Evolutionary conservation across 2,113 vertebrate species (phyloP).

Genomic region (Cephalopterus ornatus): DNA sequence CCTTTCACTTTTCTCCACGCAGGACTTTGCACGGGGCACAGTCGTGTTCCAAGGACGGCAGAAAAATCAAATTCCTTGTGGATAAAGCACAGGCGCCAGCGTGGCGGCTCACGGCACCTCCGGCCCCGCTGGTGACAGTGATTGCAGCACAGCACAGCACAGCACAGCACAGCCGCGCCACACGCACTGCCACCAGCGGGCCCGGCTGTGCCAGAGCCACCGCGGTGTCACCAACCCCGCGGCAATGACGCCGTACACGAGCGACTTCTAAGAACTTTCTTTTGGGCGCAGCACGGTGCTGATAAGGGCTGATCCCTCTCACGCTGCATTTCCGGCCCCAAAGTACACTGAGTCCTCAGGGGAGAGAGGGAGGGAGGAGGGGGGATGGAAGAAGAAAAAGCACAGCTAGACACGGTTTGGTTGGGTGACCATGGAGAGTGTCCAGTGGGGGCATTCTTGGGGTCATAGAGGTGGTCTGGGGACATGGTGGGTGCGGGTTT

Average conservation of each 20-base stretch:
- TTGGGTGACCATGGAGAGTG: not conserved
- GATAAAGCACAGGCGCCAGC: fast-evolving
- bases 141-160: not conserved
- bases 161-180: not conserved
- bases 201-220: not conserved
- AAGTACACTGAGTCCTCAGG: not conserved
- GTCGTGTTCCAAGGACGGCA: not conserved
- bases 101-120: fast-evolving
- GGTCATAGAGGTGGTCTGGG: fast-evolving
- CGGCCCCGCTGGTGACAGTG: not conserved
- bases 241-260: not conserved
- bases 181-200: not conserved
- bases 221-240: not conserved
- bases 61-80: fast-evolving
- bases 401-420: not conserved
- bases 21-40: not conserved
- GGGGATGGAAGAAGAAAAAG: not conserved
- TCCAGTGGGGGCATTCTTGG: not conserved
- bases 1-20: fast-evolving
- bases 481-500: not conserved
- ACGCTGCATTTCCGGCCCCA: constrained; percentile 4
- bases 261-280: constrained; percentile 60
- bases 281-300: not conserved
- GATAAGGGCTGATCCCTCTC: constrained; percentile 41
- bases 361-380: not conserved